Conservation (phyloP, 2,888 invertebrate genomes). For the Candidula unifasciata region DNA sequence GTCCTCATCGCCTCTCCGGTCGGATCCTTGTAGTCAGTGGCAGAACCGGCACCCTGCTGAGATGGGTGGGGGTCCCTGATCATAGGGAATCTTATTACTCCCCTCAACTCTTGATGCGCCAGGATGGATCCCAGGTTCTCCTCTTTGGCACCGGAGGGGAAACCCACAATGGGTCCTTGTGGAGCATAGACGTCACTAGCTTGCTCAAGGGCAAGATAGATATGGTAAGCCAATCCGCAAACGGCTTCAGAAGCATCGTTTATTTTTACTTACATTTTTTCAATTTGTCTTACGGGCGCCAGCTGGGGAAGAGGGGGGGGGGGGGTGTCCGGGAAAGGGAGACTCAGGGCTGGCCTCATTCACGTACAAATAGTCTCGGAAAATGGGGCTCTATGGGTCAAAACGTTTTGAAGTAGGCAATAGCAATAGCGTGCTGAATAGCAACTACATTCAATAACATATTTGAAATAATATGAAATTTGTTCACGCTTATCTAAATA, state of each 20-base stretch:
- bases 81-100: conserved; percentile 85
- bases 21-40: conserved; percentile 86
- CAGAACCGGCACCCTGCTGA: conserved; percentile 83
- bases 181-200: conserved; percentile 82
- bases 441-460: no score
- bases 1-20: conserved; percentile 80
- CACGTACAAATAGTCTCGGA: no score
- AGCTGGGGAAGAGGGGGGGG: no score
- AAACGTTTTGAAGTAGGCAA: no score
- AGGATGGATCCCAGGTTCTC: conserved; percentile 81
- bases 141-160: conserved; percentile 87
- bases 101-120: conserved; percentile 80
- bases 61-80: conserved; percentile 82
- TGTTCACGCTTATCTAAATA: no score
- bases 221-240: conserved; percentile 67
- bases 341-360: no score
- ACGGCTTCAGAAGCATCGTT: neutral
- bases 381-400: no score
- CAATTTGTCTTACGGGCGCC: no score
- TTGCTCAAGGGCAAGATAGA: conserved; percentile 76
- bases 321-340: no score
- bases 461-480: no score
- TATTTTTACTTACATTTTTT: no score
- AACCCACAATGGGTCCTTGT: conserved; percentile 85
- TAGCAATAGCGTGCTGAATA: no score